These are phyloP conservation scores for Bradypodion pumilum DNA, from an alignment of 2,797 vertebrate genomes.

Conservation along the genomic window DNA sequence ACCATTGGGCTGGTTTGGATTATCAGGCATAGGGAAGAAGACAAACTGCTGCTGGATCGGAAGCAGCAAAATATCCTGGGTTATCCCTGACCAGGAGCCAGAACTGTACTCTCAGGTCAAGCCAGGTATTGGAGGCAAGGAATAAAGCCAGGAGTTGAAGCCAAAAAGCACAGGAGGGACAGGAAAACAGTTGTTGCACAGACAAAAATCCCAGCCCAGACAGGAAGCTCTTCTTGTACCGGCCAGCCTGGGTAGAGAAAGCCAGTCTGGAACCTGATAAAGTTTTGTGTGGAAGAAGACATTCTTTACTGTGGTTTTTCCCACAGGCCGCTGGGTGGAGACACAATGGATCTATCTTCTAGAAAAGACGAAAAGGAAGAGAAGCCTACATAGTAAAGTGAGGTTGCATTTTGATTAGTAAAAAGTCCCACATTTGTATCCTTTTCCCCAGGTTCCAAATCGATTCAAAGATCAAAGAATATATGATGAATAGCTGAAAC, in stretches of 20 bases:
- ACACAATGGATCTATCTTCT: not conserved
- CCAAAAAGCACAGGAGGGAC: not conserved
- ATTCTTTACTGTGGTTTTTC: not conserved
- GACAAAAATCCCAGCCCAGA: not conserved
- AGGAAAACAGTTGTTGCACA: not conserved
- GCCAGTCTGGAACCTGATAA: not conserved
- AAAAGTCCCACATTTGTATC: no score
- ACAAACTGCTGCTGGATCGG: no score
- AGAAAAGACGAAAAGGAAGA: not conserved
- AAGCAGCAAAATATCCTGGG: no score
- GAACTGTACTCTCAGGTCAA: not conserved
- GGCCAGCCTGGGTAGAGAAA: not conserved
- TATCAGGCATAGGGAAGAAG: no score
- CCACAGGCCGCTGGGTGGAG: not conserved
- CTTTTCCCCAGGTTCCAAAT: no score
- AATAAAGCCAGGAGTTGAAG: not conserved
- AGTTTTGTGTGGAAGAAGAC: not conserved
- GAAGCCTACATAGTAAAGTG: no score
- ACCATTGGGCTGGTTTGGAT: no score
- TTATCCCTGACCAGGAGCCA: not conserved
- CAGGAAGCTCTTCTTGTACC: not conserved
- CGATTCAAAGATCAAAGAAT: no score
- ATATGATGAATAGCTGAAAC: no score
- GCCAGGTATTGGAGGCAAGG: not conserved
- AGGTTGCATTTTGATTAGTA: no score